These are phyloP conservation scores for Xylocampa areola DNA, from an alignment of 2,888 invertebrate species.

Conservation along the genomic window DNA sequence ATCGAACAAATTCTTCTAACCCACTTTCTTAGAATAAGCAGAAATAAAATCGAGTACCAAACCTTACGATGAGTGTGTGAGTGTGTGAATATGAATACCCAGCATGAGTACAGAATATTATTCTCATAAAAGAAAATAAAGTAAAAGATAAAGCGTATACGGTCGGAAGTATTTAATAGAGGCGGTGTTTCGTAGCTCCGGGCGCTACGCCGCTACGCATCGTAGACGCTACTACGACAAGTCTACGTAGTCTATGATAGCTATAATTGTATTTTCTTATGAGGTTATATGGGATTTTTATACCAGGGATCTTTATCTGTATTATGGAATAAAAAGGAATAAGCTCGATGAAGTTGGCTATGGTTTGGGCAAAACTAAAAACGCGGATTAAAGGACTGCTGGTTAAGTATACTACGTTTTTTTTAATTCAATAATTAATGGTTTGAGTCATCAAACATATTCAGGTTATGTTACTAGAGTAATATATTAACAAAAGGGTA, in stretches of 20 bases:
- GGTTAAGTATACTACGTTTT: background rate
- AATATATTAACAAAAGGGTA: too few relatives aligned
- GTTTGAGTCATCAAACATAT: too few relatives aligned
- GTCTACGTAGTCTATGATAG: slow-evolving; percentile 46
- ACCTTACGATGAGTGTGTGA: slow-evolving; percentile 1
- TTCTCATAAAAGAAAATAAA: slow-evolving; percentile 53
- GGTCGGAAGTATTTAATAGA: slow-evolving; percentile 58
- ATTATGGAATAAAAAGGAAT: slow-evolving; percentile 11
- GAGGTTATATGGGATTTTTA: slow-evolving; percentile 27
- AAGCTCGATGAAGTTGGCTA: background rate
- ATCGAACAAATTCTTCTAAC: background rate
- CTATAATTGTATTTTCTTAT: slow-evolving; percentile 46
- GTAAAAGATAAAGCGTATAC: slow-evolving; percentile 39
- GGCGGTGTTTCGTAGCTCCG: slow-evolving; percentile 53
- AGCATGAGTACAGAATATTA: slow-evolving; percentile 39
- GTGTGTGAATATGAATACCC: slow-evolving; percentile 3
- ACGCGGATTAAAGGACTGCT: background rate
- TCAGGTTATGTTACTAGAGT: too few relatives aligned
- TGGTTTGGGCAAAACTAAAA: background rate
- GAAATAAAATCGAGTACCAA: slow-evolving; percentile 17
- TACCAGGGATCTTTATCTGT: slow-evolving; percentile 14
- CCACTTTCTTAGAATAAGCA: slow-evolving; percentile 11
- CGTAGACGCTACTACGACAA: slow-evolving; percentile 49
- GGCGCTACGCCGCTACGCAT: slow-evolving; percentile 57
- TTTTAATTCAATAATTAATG: too few relatives aligned